Base-by-base conservation (phyloP, 1,140 invertebrate species). In the Trinorchestia longiramus region DNA sequence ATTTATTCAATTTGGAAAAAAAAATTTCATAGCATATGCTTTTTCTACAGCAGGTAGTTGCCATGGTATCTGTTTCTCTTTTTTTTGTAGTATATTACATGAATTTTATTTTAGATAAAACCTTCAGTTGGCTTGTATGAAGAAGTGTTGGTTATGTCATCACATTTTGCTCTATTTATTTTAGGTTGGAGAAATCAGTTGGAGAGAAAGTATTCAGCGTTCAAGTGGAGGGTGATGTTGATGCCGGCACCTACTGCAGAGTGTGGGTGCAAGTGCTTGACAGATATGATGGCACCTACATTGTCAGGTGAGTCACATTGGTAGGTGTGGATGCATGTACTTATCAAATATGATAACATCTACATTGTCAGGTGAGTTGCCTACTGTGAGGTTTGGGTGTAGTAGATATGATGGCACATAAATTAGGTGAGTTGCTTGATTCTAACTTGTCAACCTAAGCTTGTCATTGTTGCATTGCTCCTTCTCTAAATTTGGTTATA, bases 321-420 rank as follows among this genome's bases (percentile, higher is more conserved):
- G 97, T 97, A 98, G 96, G 97, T 98, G 96, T 98, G 98, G 98
- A 97, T 98, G 0, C 98, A 99, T 97, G 97, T 98, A 95, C 97
- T 99, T 53, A 98, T 99, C 97, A 98, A 98, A 96, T 98, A 98
- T 97, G 99, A 99, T 98, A 99, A 98, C 1, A 98, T 98, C 62
- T 99, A 98, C 97, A 98, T 99, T 97, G 98, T 99, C 4, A 98
- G 99, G 95, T 99, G 99, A 95, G 95, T 94, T 41, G n/a, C n/a
- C n/a, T n/a, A n/a, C n/a, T n/a, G n/a, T n/a, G n/a, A n/a, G n/a
- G n/a, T n/a, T n/a, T n/a, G n/a, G n/a, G n/a, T n/a, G n/a, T n/a
- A n/a, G n/a, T n/a, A n/a, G n/a, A n/a, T n/a, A n/a, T n/a, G n/a
- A n/a, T n/a, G n/a, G n/a, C n/a, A n/a, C n/a, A n/a, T n/a, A n/a